These are phyloP conservation scores for Leptestheria dahalacensis DNA, from an alignment of 1,140 invertebrate species.

Conservation along the genomic window DNA sequence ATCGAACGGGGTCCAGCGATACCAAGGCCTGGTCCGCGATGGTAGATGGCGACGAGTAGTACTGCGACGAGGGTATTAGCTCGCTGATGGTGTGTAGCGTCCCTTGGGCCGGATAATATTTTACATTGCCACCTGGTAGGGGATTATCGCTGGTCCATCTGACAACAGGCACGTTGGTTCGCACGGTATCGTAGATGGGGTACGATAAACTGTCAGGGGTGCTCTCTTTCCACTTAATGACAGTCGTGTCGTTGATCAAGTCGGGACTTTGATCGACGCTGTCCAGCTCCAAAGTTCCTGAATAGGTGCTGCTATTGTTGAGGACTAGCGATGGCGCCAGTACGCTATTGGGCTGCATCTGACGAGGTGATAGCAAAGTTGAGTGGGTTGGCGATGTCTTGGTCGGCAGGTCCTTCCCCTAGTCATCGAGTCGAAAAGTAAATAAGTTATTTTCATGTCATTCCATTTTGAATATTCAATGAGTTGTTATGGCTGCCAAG, in stretches of 20 bases:
- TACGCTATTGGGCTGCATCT: not conserved
- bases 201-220: not conserved
- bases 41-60: too few species aligned
- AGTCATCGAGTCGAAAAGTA: too few species aligned
- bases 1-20: not conserved
- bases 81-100: constrained; percentile 15
- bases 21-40: not conserved
- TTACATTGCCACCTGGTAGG: not conserved
- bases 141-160: not conserved
- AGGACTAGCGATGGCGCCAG: constrained; percentile 1
- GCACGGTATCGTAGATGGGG: constrained; percentile 2
- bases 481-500: too few species aligned
- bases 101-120: not conserved
- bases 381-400: not conserved
- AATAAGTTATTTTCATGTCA: too few species aligned
- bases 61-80: constrained; percentile 7
- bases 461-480: too few species aligned
- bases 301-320: not conserved
- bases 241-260: constrained; percentile 55
- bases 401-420: constrained; percentile 21
- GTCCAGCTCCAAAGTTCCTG: constrained; percentile 6
- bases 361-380: not conserved
- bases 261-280: constrained; percentile 49
- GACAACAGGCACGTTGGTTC: constrained; percentile 1
- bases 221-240: constrained; percentile 25